Evolutionary conservation across 2,113 vertebrate genomes (phyloP).

Genomic region (Carettochelys insculpta): DNA sequence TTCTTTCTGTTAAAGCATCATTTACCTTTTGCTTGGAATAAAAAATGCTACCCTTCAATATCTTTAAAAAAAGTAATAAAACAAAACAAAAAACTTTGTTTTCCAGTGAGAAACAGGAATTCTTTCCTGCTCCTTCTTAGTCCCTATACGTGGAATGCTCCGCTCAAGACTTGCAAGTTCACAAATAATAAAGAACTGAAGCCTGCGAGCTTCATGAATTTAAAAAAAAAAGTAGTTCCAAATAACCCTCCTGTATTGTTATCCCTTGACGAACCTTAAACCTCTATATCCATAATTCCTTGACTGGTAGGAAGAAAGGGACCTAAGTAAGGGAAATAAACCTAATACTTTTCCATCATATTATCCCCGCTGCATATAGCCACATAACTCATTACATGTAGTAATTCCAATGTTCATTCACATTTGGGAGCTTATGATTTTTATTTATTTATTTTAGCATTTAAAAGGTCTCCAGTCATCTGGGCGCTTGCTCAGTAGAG

Average conservation of each 20-base stretch:
- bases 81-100: background rate
- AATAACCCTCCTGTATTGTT: background rate
- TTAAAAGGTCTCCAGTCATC: no score
- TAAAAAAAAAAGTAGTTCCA: background rate
- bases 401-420: background rate
- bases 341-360: background rate
- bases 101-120: slow-evolving; percentile 15
- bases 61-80: no score
- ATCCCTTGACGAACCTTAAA: background rate
- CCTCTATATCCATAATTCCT: background rate
- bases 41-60: slow-evolving; percentile 47
- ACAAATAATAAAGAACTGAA: background rate
- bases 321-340: background rate
- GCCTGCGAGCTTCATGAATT: background rate
- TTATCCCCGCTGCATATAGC: background rate
- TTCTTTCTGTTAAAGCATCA: background rate
- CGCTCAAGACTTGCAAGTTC: background rate
- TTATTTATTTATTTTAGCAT: no score
- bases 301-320: background rate
- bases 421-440: background rate
- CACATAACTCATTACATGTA: background rate
- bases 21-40: slow-evolving; percentile 35
- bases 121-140: slow-evolving; percentile 24
- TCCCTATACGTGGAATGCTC: slow-evolving; percentile 11
- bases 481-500: no score